Evolutionary conservation across 2,888 invertebrate genomes (phyloP).

Genomic region (Drosophila merina): DNA sequence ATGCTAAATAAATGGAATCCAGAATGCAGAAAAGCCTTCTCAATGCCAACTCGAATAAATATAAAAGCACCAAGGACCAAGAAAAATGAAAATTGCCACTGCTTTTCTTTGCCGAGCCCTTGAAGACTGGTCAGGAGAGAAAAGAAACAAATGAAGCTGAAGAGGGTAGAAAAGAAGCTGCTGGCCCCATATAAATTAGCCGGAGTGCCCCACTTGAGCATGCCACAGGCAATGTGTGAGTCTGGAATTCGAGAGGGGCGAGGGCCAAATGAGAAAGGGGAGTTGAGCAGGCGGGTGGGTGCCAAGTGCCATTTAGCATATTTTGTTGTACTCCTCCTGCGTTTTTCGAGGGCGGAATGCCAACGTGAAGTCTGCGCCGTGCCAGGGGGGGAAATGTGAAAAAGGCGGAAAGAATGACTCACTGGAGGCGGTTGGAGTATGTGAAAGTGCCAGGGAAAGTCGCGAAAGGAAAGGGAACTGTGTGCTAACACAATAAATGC

Average conservation of each 20-base stretch:
- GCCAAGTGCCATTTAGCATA: constrained; percentile 72
- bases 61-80: constrained; percentile 15
- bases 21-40: constrained; percentile 12
- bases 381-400: constrained; percentile 11
- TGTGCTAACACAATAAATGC: constrained; percentile 51
- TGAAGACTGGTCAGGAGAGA: constrained; percentile 20
- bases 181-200: constrained; percentile 66
- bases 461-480: constrained; percentile 6
- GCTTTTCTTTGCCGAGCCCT: constrained; percentile 38
- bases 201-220: constrained; percentile 61
- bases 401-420: constrained; percentile 25
- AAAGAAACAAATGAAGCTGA: constrained; percentile 41
- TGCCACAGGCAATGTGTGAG: constrained; percentile 56
- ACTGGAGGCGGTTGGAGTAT: neutral
- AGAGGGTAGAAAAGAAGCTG: constrained; percentile 21
- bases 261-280: neutral
- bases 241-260: neutral
- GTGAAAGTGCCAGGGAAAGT: constrained; percentile 1
- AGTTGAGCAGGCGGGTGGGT: neutral
- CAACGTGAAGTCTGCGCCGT: constrained; percentile 29
- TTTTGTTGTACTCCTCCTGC: constrained; percentile 44
- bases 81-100: constrained; percentile 17
- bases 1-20: constrained; percentile 35
- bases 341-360: constrained; percentile 23
- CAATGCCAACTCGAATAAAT: constrained; percentile 39